Conservation (phyloP, 2,888 invertebrate species). For the Heliconius sara region DNA sequence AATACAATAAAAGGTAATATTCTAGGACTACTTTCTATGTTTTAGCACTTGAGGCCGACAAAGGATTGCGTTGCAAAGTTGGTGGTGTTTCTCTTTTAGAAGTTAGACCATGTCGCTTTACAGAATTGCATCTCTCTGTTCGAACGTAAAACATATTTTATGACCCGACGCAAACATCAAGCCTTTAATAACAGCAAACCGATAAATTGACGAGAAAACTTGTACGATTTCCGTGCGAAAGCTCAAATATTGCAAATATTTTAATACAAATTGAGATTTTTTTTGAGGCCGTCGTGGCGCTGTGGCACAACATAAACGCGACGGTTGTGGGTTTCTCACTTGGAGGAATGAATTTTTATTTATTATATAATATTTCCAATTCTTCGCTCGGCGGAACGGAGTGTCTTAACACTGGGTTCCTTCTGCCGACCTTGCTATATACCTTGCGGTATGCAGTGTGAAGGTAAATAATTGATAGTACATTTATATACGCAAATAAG, state of each 20-base stretch:
- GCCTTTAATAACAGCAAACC: slow-evolving; percentile 73
- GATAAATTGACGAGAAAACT: slow-evolving; percentile 63
- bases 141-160: slow-evolving; percentile 81
- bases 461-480: neutral
- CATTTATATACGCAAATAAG: neutral
- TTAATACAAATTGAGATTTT: neutral
- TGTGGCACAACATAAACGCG: too few species aligned
- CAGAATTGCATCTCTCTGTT: slow-evolving; percentile 67
- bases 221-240: slow-evolving; percentile 61
- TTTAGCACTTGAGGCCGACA: slow-evolving; percentile 72
- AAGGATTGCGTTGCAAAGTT: slow-evolving; percentile 67
- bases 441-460: neutral
- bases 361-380: too few species aligned
- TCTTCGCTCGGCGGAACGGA: too few species aligned
- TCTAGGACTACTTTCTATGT: slow-evolving; percentile 62
- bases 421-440: too few species aligned
- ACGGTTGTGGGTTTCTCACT: too few species aligned
- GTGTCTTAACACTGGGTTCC: too few species aligned
- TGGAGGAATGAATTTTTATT: too few species aligned
- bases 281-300: too few species aligned
- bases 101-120: slow-evolving; percentile 67
- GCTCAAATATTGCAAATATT: slow-evolving; percentile 43
- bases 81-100: slow-evolving; percentile 71
- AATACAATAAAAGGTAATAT: slow-evolving; percentile 28
- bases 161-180: slow-evolving; percentile 75